Evolutionary conservation across 2,113 vertebrate genomes (phyloP), one percentile per base, ranked within the genome.

Genomic region (Toxotes chatareus): DNA sequence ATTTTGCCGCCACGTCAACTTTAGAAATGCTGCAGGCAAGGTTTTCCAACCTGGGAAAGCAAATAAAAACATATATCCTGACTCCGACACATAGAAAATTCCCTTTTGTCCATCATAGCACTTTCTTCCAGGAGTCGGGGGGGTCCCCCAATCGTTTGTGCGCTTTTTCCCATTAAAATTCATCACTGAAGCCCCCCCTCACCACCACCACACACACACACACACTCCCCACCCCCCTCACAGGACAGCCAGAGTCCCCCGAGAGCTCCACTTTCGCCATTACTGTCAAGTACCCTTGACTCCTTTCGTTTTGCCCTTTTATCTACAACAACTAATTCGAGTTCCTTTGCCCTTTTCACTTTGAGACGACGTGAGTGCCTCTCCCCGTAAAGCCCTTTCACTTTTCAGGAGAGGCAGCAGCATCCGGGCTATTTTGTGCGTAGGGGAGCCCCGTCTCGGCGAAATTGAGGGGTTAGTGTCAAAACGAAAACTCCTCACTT

Each of bases 271-370:
- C 97, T 96, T 95, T 95, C 94, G 96, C 97, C 96, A 97, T 97
- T 97, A 96, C 98, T 99, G 98, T 99, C 98, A 99, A 98, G 96
- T 97, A 96, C 96, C 96, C 96, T 97, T 96, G 97, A 97, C 97
- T 98, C 96, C 95, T 97, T 97, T 96, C 96, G 97, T 97, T 96
- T 99, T 98, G 97, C 97, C 98, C 99, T 99, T 95, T 99, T 98
- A 98, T 98, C 97, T 97, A 95, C 97, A 98, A 97, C 97, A 98
- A 98, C 97, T 97, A 98, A 98, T 98, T 97, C 96, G 93, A 96
- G 97, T 96, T 97, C 96, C 96, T 96, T 97, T 99, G 97, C 97
- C 97, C 97, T 99, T 99, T 99, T 98, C 97, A 98, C 96, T 96
- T 96, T 94, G 94, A 96, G 90, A 93, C 82, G 96, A 97, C 96